Percentiles rank a stretch among this genome's conserved stretches.
Conservation (phyloP, 2,113 vertebrate species). For the Sinocyclocheilus maitianheensis region DNA sequence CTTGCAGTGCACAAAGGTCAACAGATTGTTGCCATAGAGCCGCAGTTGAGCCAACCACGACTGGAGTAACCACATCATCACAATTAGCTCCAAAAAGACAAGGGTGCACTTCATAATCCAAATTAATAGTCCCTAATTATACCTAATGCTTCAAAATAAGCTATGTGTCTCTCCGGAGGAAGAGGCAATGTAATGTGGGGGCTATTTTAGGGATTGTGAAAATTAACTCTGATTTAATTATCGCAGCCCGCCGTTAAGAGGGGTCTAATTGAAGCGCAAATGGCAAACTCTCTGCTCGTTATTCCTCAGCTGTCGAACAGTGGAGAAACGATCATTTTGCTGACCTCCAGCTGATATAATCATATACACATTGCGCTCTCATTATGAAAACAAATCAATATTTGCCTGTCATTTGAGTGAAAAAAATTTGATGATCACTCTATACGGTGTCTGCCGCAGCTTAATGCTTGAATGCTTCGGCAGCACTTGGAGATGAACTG, state of each 20-base stretch:
- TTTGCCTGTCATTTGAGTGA: constrained; percentile 16
- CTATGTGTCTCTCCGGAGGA: constrained; percentile 68
- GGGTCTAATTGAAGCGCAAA: constrained; percentile 64
- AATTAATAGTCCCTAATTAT: constrained; percentile 75
- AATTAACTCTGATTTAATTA: constrained; percentile 77
- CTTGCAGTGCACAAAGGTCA: constrained; percentile 50
- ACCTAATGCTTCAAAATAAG: constrained; percentile 76
- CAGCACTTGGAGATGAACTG: constrained; percentile 23
- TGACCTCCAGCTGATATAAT: constrained; percentile 44
- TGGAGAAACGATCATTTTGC: constrained; percentile 33
- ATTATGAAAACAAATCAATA: constrained; percentile 53
- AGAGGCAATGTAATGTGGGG: constrained; percentile 66
- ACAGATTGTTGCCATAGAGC: constrained; percentile 52
- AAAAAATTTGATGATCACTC: background rate
- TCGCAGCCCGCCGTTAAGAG: constrained; percentile 57
- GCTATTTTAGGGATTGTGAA: constrained; percentile 71
- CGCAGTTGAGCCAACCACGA: constrained; percentile 2
- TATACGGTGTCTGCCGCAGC: background rate
- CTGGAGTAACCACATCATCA: constrained; percentile 28
- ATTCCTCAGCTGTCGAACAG: constrained; percentile 41
- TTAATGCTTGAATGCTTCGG: constrained; percentile 11
- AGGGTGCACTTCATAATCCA: constrained; percentile 65
- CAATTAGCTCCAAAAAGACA: constrained; percentile 51
- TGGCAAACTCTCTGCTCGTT: constrained; percentile 41
- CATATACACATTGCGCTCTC: constrained; percentile 12